Conservation (phyloP, 2,888 invertebrate genomes). For the Limnephilus rhombicus region DNA sequence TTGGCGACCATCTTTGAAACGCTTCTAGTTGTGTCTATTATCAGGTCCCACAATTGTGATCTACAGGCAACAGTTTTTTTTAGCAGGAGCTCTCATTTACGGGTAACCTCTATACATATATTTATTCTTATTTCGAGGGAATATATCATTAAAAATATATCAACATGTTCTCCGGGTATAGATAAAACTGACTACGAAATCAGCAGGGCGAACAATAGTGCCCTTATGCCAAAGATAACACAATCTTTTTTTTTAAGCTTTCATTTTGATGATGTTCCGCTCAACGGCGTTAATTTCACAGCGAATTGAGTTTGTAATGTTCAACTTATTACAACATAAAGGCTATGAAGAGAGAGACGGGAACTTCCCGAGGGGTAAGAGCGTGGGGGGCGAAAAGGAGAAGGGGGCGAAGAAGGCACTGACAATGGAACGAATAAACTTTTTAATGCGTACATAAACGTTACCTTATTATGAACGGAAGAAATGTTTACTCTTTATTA, state of each 20-base stretch:
- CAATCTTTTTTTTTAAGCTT: slow-evolving; percentile 38
- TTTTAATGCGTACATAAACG: slow-evolving; percentile 32
- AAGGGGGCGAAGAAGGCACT: background rate
- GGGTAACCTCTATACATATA: background rate
- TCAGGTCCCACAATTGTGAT: too few relatives aligned
- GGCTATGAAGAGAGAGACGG: slow-evolving; percentile 22
- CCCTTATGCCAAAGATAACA: slow-evolving; percentile 27
- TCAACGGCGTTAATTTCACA: slow-evolving; percentile 46
- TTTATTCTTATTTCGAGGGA: background rate
- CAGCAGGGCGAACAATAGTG: background rate
- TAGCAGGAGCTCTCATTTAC: background rate
- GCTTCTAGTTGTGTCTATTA: too few relatives aligned
- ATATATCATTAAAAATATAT: background rate
- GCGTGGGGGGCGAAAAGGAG: background rate
- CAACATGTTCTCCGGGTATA: background rate
- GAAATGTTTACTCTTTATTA: slow-evolving; percentile 15
- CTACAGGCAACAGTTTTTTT: too few relatives aligned
- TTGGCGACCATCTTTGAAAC: too few relatives aligned
- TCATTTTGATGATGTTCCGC: slow-evolving; percentile 45
- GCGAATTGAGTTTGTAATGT: slow-evolving; percentile 47
- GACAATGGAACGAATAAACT: slow-evolving; percentile 22
- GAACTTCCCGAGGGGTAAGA: background rate
- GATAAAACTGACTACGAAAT: background rate
- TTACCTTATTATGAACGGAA: slow-evolving; percentile 24
- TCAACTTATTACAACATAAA: slow-evolving; percentile 35